Conservation (phyloP, 2,113 vertebrate species). For the Scytalopus superciliaris region DNA sequence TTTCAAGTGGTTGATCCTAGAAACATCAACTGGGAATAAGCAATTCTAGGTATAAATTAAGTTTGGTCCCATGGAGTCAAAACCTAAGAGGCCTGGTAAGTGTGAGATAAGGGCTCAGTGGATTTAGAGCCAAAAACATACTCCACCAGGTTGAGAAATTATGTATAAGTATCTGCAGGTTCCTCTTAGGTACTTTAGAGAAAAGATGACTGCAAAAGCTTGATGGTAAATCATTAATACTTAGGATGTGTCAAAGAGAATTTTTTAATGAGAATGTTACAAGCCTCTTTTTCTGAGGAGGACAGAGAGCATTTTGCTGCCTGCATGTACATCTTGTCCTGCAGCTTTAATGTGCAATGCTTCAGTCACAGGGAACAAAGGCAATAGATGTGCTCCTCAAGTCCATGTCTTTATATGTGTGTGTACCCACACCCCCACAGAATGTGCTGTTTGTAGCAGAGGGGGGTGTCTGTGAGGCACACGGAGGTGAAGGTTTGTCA, state of each 20-base stretch:
- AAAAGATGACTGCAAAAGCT: neutral
- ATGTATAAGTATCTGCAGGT: neutral
- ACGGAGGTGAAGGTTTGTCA: neutral
- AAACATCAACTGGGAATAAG: neutral
- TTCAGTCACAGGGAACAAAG: neutral
- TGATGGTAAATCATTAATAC: neutral
- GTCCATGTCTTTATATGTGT: rapidly evolving
- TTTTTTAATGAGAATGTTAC: neutral
- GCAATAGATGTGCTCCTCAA: rapidly evolving
- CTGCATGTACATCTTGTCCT: neutral
- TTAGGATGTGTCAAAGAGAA: neutral
- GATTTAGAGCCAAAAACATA: neutral
- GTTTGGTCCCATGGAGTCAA: neutral
- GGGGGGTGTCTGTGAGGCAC: neutral
- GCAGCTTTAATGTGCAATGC: neutral
- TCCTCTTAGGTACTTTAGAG: neutral
- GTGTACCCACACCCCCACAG: neutral
- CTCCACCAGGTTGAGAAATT: neutral
- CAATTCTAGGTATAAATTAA: neutral
- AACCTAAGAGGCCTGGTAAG: neutral
- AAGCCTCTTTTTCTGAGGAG: neutral
- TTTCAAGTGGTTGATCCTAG: neutral
- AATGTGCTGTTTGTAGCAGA: rapidly evolving
- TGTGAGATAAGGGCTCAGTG: neutral
- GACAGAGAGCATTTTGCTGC: neutral